Evolutionary conservation across 2,113 vertebrate genomes (phyloP), one percentile per base, ranked within the genome.

Genomic region (Centrocercus urophasianus): DNA sequence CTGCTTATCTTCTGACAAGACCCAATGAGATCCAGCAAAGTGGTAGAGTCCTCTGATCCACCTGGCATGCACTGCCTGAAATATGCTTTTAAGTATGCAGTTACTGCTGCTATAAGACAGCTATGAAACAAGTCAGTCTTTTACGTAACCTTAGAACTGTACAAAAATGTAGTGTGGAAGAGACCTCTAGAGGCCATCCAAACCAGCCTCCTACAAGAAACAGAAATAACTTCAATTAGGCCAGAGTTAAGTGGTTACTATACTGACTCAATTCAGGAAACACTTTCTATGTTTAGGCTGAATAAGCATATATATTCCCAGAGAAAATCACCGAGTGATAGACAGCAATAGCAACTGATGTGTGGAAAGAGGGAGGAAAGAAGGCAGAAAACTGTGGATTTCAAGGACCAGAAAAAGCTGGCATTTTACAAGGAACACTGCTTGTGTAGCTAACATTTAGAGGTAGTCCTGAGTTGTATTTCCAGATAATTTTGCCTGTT

Each of bases 161-260:
- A 36, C 34, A 77, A 79, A 93, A 83, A 80, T 10, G 8, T 34
- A 50, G 72, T 66, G 45, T 83, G 90, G 40, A 96, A 88, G 92
- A 86, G 92, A 95, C 90, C 71, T 93, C 92, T 94, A 94, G 92
- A 94, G 90, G 92, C 76, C 88, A 34, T 38, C 45, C 54, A 85
- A 52, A 24, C 89, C 79, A 91, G 13, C 42, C 56, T 95, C 60
- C 67, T 32, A 28, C 25, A 6, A 40, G 47, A 71, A 91, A 36
- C 54, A 88, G 45, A 24, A 1, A 25, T 73, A 89, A 79, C 54
- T 88, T 77, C 64, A 47, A 15, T 70, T 54, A 64, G 42, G 50
- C 45, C 50, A 21, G 50, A 48, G 50, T 80, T 67, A 21, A 0
- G 38, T 42, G 19, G 50, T 91, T 88, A 70, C 79, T 17, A 22